These are phyloP conservation scores for Eulemur mongoz DNA, from an alignment of 2,797 vertebrate species.

Conservation along the genomic window DNA sequence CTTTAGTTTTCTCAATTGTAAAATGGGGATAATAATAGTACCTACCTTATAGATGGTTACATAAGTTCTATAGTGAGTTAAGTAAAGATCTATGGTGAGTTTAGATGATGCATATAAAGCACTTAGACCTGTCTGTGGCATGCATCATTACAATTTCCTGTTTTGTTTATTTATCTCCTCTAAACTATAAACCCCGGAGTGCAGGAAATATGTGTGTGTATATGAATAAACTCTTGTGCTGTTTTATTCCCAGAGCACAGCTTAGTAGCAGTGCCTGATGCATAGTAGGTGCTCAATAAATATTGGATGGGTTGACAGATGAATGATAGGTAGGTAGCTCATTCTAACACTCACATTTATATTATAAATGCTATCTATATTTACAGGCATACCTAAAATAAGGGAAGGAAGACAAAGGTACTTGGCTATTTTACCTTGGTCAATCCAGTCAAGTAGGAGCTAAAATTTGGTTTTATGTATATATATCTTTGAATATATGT, in stretches of 20 bases:
- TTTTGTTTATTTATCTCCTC: background rate
- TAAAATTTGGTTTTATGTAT: background rate
- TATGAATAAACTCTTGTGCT: background rate
- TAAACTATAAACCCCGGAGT: background rate
- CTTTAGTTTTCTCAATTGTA: background rate
- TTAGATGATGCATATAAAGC: background rate
- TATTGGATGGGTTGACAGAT: background rate
- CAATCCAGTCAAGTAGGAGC: background rate
- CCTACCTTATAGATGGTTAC: background rate
- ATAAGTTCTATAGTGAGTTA: background rate
- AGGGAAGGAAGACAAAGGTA: background rate
- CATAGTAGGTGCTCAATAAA: background rate
- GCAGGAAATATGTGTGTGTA: background rate
- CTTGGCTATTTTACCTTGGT: background rate
- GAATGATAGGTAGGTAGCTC: background rate
- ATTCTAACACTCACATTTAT: background rate
- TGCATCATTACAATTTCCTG: background rate
- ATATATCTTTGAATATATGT: background rate
- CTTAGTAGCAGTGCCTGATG: background rate
- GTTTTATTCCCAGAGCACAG: background rate
- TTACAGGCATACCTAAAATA: background rate
- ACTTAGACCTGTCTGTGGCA: background rate
- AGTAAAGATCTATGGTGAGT: background rate
- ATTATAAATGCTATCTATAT: background rate
- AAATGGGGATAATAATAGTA: background rate